Conservation (phyloP, 2,797 vertebrate species). For the Helarctos malayanus region DNA sequence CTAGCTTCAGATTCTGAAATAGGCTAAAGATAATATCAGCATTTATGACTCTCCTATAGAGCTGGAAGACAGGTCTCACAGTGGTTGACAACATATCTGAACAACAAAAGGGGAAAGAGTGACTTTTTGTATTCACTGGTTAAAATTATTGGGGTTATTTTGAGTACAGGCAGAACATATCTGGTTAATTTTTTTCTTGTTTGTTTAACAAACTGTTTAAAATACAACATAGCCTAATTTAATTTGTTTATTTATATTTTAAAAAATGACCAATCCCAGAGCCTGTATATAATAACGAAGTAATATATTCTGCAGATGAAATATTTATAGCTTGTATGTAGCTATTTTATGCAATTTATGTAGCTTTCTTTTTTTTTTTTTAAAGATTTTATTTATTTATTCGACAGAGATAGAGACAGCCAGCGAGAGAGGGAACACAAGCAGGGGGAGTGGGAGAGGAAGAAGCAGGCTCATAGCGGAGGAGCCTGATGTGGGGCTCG, state of each 20-base stretch:
- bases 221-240: neutral
- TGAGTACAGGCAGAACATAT: neutral
- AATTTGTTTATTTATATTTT: slow-evolving; percentile 55
- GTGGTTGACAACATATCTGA: neutral
- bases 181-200: neutral
- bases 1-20: neutral
- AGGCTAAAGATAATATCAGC: neutral
- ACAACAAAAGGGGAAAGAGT: neutral
- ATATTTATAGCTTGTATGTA: neutral
- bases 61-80: neutral
- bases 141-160: slow-evolving; percentile 21
- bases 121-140: neutral
- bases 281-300: neutral
- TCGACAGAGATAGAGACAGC: too few species aligned
- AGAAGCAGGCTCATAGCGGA: too few species aligned
- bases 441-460: too few species aligned
- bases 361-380: neutral
- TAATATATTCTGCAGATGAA: neutral
- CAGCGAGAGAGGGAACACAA: too few species aligned
- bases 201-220: slow-evolving; percentile 16
- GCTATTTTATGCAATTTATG: neutral
- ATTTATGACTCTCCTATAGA: neutral
- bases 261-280: neutral
- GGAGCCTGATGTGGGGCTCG: too few species aligned
- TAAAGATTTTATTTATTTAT: too few species aligned